Evolutionary conservation across 2,113 vertebrate species (phyloP).

Genomic region (Neogobius melanostomus): DNA sequence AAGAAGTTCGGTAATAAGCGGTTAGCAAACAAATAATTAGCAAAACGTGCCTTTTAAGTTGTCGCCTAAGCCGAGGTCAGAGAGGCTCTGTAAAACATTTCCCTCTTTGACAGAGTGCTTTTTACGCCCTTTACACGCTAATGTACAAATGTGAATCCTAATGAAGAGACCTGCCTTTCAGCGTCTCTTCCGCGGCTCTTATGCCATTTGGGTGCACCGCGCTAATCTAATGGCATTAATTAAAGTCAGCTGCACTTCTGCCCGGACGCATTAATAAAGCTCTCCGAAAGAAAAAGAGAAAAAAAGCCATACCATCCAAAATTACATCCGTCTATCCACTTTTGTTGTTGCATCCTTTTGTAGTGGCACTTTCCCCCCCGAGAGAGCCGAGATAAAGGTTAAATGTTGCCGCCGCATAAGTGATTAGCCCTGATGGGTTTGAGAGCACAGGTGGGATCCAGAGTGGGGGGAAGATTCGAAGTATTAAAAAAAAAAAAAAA

Average conservation of each 20-base stretch:
- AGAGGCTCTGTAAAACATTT: slow-evolving; percentile 30
- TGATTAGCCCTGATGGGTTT: slow-evolving; percentile 59
- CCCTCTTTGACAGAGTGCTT: slow-evolving; percentile 18
- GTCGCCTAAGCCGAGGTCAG: slow-evolving; percentile 29
- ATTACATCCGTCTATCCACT: slow-evolving; percentile 15
- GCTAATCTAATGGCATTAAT: slow-evolving; percentile 65
- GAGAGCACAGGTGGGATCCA: slow-evolving; percentile 59
- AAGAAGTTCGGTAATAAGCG: neutral
- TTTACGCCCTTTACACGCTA: slow-evolving; percentile 34
- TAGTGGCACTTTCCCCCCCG: slow-evolving; percentile 53
- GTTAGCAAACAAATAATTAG: neutral
- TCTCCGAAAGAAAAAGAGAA: neutral
- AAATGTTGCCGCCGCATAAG: slow-evolving; percentile 51
- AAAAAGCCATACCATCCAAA: slow-evolving; percentile 24
- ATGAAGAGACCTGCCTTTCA: slow-evolving; percentile 61
- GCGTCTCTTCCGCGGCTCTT: slow-evolving; percentile 56
- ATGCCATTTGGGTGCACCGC: slow-evolving; percentile 45
- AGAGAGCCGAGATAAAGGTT: slow-evolving; percentile 55
- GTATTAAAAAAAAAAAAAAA: neutral
- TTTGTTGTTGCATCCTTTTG: slow-evolving; percentile 40
- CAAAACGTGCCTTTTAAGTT: slow-evolving; percentile 11
- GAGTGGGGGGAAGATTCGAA: slow-evolving; percentile 31
- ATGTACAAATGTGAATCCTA: slow-evolving; percentile 56
- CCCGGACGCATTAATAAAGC: slow-evolving; percentile 32
- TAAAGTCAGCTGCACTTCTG: slow-evolving; percentile 65